Conservation (phyloP, 2,888 invertebrate species). For the Celastrina argiolus region DNA sequence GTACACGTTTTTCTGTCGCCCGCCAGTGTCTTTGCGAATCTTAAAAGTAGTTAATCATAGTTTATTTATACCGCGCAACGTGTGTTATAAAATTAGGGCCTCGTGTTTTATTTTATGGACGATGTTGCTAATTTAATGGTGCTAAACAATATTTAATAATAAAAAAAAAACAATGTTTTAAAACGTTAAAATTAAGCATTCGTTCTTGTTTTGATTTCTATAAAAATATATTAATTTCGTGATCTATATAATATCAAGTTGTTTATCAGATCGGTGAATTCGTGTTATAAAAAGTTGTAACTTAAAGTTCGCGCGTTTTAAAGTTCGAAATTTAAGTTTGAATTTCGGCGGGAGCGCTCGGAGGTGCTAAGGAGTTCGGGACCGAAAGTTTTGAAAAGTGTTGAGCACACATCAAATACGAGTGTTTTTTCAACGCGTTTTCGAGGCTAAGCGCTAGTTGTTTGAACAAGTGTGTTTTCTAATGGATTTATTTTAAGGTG, state of each 20-base stretch:
- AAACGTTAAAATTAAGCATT: too few relatives aligned
- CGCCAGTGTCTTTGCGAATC: slow-evolving; percentile 72
- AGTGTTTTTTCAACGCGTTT: slow-evolving; percentile 78
- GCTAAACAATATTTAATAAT: slow-evolving; percentile 37
- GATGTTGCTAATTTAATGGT: slow-evolving; percentile 35
- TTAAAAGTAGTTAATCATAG: slow-evolving; percentile 75
- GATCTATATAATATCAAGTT: background rate
- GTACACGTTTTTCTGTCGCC: slow-evolving; percentile 51
- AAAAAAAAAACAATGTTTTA: slow-evolving; percentile 31
- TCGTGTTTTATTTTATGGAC: slow-evolving; percentile 58
- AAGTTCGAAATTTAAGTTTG: slow-evolving; percentile 43
- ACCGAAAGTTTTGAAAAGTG: slow-evolving; percentile 75
- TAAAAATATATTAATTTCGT: background rate
- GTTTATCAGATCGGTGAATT: background rate
- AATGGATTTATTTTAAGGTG: slow-evolving; percentile 79
- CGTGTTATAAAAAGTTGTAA: background rate
- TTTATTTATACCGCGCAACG: slow-evolving; percentile 76
- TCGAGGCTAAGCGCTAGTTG: slow-evolving; percentile 78
- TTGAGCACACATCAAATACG: slow-evolving; percentile 68
- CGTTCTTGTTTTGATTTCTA: background rate
- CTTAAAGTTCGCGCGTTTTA: slow-evolving; percentile 33
- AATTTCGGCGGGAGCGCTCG: slow-evolving; percentile 58
- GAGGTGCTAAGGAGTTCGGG: slow-evolving; percentile 54
- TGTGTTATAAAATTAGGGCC: slow-evolving; percentile 72
- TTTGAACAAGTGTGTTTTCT: slow-evolving; percentile 79